Conservation (phyloP, 2,113 vertebrate genomes). For the Scomber colias region DNA sequence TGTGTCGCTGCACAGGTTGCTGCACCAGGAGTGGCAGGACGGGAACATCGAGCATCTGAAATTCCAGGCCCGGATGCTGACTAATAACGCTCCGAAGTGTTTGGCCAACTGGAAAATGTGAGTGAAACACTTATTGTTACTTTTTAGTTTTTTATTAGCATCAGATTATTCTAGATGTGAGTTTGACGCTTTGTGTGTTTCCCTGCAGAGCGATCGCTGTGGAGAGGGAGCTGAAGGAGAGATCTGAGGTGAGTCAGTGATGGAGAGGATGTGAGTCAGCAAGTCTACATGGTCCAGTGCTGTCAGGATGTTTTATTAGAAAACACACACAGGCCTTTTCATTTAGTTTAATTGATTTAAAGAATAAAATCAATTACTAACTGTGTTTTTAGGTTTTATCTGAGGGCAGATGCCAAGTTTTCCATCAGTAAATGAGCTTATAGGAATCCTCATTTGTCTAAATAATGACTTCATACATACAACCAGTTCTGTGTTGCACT, state of each 20-base stretch:
- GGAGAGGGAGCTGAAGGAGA: constrained; percentile 91
- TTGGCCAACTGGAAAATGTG: constrained; percentile 98
- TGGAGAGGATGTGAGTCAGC: not conserved
- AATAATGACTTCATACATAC: no score
- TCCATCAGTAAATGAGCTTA: no score
- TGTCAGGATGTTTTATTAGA: no score
- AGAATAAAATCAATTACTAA: no score
- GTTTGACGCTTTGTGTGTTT: constrained; percentile 80
- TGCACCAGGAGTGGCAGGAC: constrained; percentile 92
- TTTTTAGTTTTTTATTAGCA: no score
- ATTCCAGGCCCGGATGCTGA: constrained; percentile 95
- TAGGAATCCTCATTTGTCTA: no score
- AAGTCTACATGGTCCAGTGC: no score
- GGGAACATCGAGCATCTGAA: constrained; percentile 94
- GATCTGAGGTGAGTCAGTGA: constrained; percentile 90
- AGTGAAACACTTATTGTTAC: constrained; percentile 65
- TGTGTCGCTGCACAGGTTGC: constrained; percentile 88
- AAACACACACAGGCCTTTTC: no score
- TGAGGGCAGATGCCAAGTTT: no score
- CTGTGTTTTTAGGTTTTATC: no score
- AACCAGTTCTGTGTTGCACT: no score
- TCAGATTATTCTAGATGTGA: not conserved
- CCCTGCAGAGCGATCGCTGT: constrained; percentile 92
- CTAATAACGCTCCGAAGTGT: constrained; percentile 90
- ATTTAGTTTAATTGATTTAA: no score